These are phyloP conservation scores for Coccyzus lansbergi DNA, from an alignment of 2,797 vertebrate genomes.

Conservation along the genomic window DNA sequence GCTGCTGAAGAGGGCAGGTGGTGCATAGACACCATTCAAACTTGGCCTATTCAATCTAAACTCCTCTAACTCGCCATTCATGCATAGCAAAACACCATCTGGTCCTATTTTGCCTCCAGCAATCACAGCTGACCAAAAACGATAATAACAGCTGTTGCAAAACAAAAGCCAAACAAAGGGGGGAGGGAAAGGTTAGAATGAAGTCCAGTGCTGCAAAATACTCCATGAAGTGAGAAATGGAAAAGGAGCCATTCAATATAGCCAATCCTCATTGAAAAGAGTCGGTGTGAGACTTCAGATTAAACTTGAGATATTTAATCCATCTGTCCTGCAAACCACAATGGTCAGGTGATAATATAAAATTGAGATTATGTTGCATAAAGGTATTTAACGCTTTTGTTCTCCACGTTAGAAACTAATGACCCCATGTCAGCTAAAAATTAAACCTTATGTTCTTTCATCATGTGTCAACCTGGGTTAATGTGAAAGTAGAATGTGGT, in stretches of 20 bases:
- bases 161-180: constrained; percentile 96
- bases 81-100: constrained; percentile 99
- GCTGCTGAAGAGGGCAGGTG: constrained; percentile 96
- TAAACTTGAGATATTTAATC: constrained; percentile 84
- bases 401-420: constrained; percentile 80
- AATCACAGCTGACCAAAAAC: constrained; percentile 99
- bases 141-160: constrained; percentile 99
- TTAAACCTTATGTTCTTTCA: constrained; percentile 77
- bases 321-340: constrained; percentile 76
- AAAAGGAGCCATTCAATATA: constrained; percentile 82
- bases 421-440: constrained; percentile 80
- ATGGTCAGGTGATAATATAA: constrained; percentile 82
- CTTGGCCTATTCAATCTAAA: constrained; percentile 98
- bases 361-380: constrained; percentile 80
- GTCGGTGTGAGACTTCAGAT: constrained; percentile 76
- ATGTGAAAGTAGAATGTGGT: constrained; percentile 67
- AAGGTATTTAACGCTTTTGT: constrained; percentile 80
- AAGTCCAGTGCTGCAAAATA: constrained; percentile 88
- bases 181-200: constrained; percentile 92
- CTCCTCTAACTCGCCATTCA: constrained; percentile 99
- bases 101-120: constrained; percentile 99
- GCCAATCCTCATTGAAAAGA: constrained; percentile 73
- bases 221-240: constrained; percentile 83
- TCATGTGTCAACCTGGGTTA: constrained; percentile 72
- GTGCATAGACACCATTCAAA: constrained; percentile 99